Percentiles rank a stretch among this genome's conserved stretches.
These are phyloP conservation scores for Colletes latitarsis DNA, from an alignment of 1,140 invertebrate species.

Conservation along the genomic window DNA sequence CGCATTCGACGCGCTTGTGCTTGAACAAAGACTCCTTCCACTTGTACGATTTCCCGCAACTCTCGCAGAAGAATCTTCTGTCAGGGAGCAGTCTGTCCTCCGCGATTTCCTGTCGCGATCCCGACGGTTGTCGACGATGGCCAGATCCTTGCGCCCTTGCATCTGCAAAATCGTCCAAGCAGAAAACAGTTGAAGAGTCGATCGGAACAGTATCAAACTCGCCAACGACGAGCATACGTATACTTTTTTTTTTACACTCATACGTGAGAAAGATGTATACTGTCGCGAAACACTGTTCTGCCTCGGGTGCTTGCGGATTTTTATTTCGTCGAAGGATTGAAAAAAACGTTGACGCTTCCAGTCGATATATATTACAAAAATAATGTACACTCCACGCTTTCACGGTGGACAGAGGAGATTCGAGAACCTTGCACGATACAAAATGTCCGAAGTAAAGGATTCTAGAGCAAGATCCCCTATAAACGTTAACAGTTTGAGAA, in stretches of 20 bases:
- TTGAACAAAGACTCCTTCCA: constrained; percentile 82
- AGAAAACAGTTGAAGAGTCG: neutral
- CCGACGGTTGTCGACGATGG: neutral
- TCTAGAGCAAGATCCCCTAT: too few relatives aligned
- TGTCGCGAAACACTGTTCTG: too few relatives aligned
- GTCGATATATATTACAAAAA: constrained; percentile 5
- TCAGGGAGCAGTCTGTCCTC: neutral
- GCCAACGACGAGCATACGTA: neutral
- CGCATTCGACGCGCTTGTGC: constrained; percentile 75
- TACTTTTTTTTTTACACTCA: too few relatives aligned
- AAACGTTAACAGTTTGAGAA: neutral
- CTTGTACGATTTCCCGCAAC: constrained; percentile 84
- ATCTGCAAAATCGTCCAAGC: constrained; percentile 39
- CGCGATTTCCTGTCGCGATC: neutral
- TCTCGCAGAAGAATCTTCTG: constrained; percentile 77
- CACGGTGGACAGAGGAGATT: too few relatives aligned
- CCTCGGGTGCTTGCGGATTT: too few relatives aligned
- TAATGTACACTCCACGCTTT: neutral
- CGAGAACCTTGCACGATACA: neutral
- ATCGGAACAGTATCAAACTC: neutral
- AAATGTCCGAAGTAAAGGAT: neutral
- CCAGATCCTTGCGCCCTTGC: neutral
- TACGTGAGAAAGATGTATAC: too few relatives aligned
- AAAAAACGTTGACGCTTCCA: neutral
- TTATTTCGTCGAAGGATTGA: too few relatives aligned